Percentiles rank a stretch among this genome's conserved stretches.
phyloP scores from a whole-genome alignment of 1,140 invertebrate genomes.

The Tigriopus japonicus region DNA sequence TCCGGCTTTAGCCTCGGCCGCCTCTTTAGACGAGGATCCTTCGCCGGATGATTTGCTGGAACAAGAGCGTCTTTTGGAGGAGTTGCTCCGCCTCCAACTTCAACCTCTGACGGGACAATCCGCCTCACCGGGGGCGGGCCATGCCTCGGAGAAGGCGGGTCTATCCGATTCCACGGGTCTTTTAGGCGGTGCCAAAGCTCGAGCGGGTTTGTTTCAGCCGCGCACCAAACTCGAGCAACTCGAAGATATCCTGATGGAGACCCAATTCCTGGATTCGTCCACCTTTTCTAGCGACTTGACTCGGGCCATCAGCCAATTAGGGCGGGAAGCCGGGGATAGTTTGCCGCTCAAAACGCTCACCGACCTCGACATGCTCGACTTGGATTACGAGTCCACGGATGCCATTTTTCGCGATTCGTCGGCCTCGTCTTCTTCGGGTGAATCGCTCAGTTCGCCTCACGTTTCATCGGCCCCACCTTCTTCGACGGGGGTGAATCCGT shows the following conservation, averaged over 20 bases:
- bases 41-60: background rate
- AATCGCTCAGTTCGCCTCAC: too few relatives aligned
- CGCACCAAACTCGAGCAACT: constrained; percentile 3
- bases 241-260: constrained; percentile 7
- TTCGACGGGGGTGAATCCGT: too few relatives aligned
- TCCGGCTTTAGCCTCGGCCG: background rate
- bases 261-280: background rate
- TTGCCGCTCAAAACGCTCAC: background rate
- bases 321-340: background rate
- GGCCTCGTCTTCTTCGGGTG: too few relatives aligned
- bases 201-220: background rate
- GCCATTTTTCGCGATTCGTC: background rate
- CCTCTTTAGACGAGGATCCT: too few relatives aligned
- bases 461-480: too few relatives aligned
- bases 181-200: background rate
- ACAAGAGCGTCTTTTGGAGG: constrained; percentile 1
- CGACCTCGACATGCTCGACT: background rate
- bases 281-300: background rate
- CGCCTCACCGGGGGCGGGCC: too few relatives aligned
- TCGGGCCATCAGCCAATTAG: background rate
- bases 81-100: background rate
- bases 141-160: too few relatives aligned
- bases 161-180: too few relatives aligned
- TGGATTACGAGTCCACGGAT: background rate
- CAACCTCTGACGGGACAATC: background rate